phyloP scores from a whole-genome alignment of 2,888 invertebrate species.

The Ctena decussata region DNA sequence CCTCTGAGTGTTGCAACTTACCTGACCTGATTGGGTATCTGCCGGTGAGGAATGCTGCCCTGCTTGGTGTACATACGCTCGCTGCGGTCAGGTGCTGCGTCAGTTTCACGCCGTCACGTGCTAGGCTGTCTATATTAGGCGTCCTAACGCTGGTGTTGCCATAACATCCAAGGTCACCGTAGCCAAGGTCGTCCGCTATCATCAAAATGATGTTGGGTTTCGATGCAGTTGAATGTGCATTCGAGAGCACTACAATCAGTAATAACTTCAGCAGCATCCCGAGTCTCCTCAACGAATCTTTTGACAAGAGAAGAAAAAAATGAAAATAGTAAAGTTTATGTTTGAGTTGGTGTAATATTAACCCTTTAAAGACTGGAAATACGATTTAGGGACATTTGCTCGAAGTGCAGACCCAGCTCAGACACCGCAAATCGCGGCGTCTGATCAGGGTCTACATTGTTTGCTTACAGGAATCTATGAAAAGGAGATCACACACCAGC shows the following conservation, averaged over 20 bases:
- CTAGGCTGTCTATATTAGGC: conserved; percentile 87
- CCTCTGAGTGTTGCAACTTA: conserved; percentile 29
- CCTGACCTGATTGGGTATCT: conserved; percentile 75
- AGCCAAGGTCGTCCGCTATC: conserved; percentile 88
- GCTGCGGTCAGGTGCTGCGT: conserved; percentile 88
- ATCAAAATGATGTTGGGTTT: conserved; percentile 88
- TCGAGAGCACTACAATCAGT: neutral
- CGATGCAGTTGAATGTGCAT: neutral
- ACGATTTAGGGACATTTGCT: too few species aligned
- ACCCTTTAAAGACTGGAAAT: too few species aligned
- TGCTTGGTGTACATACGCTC: conserved; percentile 88
- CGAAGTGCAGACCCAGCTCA: too few species aligned
- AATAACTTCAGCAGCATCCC: too few species aligned
- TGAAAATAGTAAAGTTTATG: too few species aligned
- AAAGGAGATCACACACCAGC: too few species aligned
- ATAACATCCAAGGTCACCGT: conserved; percentile 87
- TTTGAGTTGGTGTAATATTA: too few species aligned
- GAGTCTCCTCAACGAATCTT: too few species aligned
- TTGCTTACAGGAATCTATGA: too few species aligned
- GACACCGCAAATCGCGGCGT: too few species aligned
- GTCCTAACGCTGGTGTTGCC: conserved; percentile 87
- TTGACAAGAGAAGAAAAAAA: too few species aligned
- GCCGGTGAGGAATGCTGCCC: conserved; percentile 88
- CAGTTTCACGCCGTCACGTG: conserved; percentile 87
- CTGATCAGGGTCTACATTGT: too few species aligned